Evolutionary conservation across 64 coral and sea anemone species (phyloP), one percentile per base, ranked within the genome.

Genomic region (Astreopora myriophthalma): DNA sequence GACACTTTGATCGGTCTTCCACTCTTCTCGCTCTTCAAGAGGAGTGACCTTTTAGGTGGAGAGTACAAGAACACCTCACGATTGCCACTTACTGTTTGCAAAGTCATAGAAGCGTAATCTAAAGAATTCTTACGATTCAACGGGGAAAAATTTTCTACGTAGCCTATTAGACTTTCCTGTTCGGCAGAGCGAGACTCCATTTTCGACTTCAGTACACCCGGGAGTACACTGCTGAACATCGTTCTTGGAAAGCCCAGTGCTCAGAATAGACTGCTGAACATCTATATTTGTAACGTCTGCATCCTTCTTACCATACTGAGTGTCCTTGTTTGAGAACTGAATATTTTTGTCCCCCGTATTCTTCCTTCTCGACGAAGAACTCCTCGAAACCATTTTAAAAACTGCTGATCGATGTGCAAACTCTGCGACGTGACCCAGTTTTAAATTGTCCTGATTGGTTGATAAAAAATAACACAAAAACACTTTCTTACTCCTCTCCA

Each of bases 71-170:
- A 69, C 34, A 35, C 64, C 6, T 87, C 67, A 31, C 60, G 31
- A 72, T 71, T 87, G 26, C 24, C 33, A 33, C 65, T 71, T 5
- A 14, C 85, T 33, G 85, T 87, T 52, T 87, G 85, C 1, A 87
- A 25, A 23, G 28, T 49, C 16, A 87, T 29, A 36, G 85, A 68
- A 72, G 68, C 31, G 51, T 87, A 87, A 28, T 87, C 65, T 34
- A 87, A 48, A 35, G 85, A 73, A 10, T 73, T 36, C 26, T 87
- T 87, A 38, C 71, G 71, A 33, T 87, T 87, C 39, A 73, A 35
- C 11, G 85, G 85, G 14, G 11, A 87, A 87, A 87, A 67, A 17
- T 87, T 72, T 35, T 87, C 67, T 29, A 87, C 68, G 39, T 88
- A 88, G 46, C 36, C 86, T 57, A 88, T 75, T 46, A 88, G 14